Base-by-base conservation (phyloP, 2,797 vertebrate species). In the Otus scops region DNA sequence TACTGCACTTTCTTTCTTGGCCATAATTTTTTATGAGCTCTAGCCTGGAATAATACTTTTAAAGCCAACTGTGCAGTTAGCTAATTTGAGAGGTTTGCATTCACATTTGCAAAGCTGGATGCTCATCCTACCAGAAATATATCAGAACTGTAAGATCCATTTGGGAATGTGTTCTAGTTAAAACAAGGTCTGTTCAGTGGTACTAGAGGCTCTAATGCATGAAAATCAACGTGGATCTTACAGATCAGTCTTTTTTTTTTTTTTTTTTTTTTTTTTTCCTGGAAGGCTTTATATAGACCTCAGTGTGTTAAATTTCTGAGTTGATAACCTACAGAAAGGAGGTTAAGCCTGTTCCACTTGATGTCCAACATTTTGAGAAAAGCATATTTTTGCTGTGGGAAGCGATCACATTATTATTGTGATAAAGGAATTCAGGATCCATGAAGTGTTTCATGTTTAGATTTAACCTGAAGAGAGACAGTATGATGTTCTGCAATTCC, bases 21-120 rank as follows among this genome's bases (percentile, higher is more conserved):
- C 36, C 69, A 61, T 89, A 82, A 94, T 95, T 97, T 95, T 88
- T 73, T 79, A n/a, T 65, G 38, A 94, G 59, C 64, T 93, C 41
- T 92, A 39, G 77, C 39, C 60, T 92, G 68, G 50, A 91, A 77
- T 76, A 80, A 74, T 81, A 41, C 21, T 83, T 94, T 75, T 60
- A 26, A 85, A 86, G 68, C 83, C 45, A 89, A 30, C 82, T 64
- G 20, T 92, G 57, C 30, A 84, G 74, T 48, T 88, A 79, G 41
- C 48, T 92, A 56, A 64, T 48, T 67, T 32, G 18, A 68, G 48
- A 68, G 51, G 14, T 70, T 78, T 53, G 13, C 19, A 47, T 69
- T 86, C 39, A 26, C 18, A 64, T 18, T 30, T 48, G 30, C 32
- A 65, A 86, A 73, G 26, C 63, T 81, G 61, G 34, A 30, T 81